Base-by-base conservation (phyloP, 2,797 vertebrate species). In the Channa striata region DNA sequence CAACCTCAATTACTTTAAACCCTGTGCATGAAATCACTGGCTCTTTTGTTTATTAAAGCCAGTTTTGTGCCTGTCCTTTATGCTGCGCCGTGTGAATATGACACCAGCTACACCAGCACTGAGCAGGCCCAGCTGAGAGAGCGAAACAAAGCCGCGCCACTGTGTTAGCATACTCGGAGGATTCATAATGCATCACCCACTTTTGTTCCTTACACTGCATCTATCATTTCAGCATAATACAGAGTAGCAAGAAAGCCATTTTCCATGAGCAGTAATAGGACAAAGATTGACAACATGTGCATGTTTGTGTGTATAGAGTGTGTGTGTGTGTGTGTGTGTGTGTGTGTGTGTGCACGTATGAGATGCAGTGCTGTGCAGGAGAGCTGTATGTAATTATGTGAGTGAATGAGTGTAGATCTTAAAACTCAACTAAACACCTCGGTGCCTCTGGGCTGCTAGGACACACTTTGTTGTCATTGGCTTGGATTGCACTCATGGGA, bases 121-220 rank as follows among this genome's bases (percentile, higher is more conserved):
- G 71, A 79, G 51, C 33, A 33, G 56, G 56, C 54, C 50, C 64
- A 65, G 67, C 83, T 72, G 70, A 71, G 74, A 78, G 76, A 70
- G 77, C 69, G 64, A 87, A 89, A 87, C 83, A 87, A 88, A 89
- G 80, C 76, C 70, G 79, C 72, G 74, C 70, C 65, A 57, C 85
- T 88, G 85, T 89, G 82, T 87, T 87, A 67, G 75, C 75, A 80
- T 70, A 74, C 78, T 83, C 76, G 66, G 74, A 83, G 68, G 64
- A 87, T 91, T 84, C 86, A 87, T 91, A 89, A 92, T 88, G 82
- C 67, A 89, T 90, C 88, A 89, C 72, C 78, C 76, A 71, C 78
- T 88, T 89, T 88, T 85, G 86, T 85, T 87, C 68, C 78, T 87
- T 74, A 78, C 70, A 66, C 74, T 72, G 81, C 88, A 91, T 92